A percentile compares a stretch with the other conserved stretches of the same genome.
These are phyloP conservation scores for Psilopsiagon aymara DNA, from an alignment of 2,113 vertebrate species.

Conservation along the genomic window DNA sequence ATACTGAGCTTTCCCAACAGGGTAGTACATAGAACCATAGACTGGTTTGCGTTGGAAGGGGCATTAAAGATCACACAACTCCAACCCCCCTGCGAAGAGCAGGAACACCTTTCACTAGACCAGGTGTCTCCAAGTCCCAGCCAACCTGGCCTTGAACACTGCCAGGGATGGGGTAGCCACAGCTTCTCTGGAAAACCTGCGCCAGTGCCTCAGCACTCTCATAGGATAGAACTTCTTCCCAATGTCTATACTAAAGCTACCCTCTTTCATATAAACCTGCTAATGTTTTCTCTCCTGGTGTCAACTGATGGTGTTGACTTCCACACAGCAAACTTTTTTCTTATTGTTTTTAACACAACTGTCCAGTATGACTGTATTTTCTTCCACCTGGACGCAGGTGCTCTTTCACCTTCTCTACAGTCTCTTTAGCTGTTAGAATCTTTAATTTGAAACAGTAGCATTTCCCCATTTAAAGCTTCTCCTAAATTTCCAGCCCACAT, in stretches of 20 bases:
- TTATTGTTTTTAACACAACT: neutral
- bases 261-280: neutral
- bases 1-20: neutral
- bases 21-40: neutral
- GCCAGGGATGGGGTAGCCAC: neutral
- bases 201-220: neutral
- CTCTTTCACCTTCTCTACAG: neutral
- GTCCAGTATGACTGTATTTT: neutral
- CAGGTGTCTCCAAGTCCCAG: neutral
- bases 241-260: neutral
- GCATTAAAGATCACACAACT: neutral
- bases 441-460: neutral
- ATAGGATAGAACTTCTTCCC: neutral
- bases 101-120: neutral
- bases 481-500: neutral
- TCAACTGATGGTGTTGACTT: neutral
- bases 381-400: neutral
- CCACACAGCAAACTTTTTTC: neutral
- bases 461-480: neutral
- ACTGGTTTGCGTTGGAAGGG: neutral
- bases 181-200: neutral
- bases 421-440: neutral
- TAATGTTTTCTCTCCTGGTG: neutral
- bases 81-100: neutral
- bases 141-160: neutral